Evolutionary conservation across 2,888 invertebrate species (phyloP), one percentile per base, ranked within the genome.

Genomic region (Melanophora roralis): DNA sequence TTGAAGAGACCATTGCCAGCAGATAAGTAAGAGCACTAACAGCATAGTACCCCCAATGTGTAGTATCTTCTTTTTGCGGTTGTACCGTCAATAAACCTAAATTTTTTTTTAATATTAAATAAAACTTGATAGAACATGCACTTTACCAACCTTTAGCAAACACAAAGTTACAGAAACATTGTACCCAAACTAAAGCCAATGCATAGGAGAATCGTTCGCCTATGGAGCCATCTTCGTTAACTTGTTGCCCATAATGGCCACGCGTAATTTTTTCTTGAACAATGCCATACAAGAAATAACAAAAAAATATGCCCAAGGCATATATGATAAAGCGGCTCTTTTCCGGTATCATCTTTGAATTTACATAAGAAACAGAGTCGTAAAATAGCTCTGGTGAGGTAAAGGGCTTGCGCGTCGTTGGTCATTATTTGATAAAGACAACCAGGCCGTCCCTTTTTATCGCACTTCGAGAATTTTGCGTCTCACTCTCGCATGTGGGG

Each of bases 251-350:
- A 91, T 98, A 99, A 85, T 94, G 94, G 69, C 97, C 96, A 86
- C 96, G 93, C 0, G 98, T 98, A 89, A 99, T 95, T 89, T 96
- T 96, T 89, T 99, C 99, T 92, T 98, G 99, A 55, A 98, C 91
- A 88, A 98, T 94, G n/a, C 95, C 98, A 89, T 94, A 98, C 86
- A 96, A 94, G 89, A 98, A 98, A 88, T 97, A 99, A 85, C 95
- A 96, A 34, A 95, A 90, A 89, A 99, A 97, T 88, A 99, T 98
- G 73, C 97, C 97, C n/a, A 92, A 90, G 0, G 97, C 94, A 89
- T 94, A 97, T 67, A 96, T 90, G 1, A 96, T 84, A 87, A 98
- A 94, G 85, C 94, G 93, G 65, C 87, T 87, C 67, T 86, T 87
- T 49, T 90, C 90, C 16, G 87, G 85, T 69, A 89, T 68, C 80